Conservation (phyloP, 2,797 vertebrate genomes). For the Pogoniulus pusillus region DNA sequence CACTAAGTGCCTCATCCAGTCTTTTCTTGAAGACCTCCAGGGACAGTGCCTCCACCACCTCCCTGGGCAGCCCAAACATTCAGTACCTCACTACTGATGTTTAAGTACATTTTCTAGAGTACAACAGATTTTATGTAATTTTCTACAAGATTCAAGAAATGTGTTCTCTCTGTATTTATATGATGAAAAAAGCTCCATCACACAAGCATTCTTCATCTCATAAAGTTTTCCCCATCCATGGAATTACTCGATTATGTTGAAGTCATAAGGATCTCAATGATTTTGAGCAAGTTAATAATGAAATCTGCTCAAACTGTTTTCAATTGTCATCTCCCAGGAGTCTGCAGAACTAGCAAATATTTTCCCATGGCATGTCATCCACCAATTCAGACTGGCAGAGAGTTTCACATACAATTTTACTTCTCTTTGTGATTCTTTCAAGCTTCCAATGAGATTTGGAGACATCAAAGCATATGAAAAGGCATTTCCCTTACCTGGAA, state of each 20-base stretch:
- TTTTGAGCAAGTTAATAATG: neutral
- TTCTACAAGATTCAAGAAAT: neutral
- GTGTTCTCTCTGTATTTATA: neutral
- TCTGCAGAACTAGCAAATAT: neutral
- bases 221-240: neutral
- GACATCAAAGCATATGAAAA: neutral
- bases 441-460: neutral
- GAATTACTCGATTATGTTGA: neutral
- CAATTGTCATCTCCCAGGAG: neutral
- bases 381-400: neutral
- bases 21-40: too few species aligned
- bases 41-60: too few species aligned
- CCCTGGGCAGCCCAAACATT: neutral
- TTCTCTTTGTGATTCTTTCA: neutral
- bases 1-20: too few species aligned
- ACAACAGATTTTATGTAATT: neutral
- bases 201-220: neutral
- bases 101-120: neutral
- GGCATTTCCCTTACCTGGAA: neutral
- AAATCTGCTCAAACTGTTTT: neutral
- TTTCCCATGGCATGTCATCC: neutral
- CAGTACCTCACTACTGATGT: neutral
- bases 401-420: neutral
- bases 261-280: neutral
- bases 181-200: neutral